Evolutionary conservation across 2,113 vertebrate genomes (phyloP), one percentile per base, ranked within the genome.

Genomic region (Zingel zingel): DNA sequence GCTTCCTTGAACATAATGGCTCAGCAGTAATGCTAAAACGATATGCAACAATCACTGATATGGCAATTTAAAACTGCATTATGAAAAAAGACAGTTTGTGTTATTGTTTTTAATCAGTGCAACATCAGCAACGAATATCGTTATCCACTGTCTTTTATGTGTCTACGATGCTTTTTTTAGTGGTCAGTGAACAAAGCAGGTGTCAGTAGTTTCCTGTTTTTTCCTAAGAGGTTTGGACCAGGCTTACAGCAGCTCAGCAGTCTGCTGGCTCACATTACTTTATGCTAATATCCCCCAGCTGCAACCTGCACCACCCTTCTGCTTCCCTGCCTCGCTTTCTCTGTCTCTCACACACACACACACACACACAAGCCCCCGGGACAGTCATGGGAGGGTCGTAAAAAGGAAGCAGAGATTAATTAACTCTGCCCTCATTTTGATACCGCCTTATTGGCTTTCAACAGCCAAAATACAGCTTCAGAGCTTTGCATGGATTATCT

Each of bases 331-430:
- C 30, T 73, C 0, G 19, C 69, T 53, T 68, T 72, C 73, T 54
- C 67, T 58, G 15, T 18, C 77, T 76, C 39, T 2, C 16, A 7
- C 27, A 4, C 45, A n/a, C 27, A 21, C 72, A 10, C 64, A 15
- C 74, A 33, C 78, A 75, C 74, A 48, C 75, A 18, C 54, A 59
- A 66, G 82, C 92, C 93, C 93, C 81, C 79, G 90, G 93, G 93
- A 90, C 91, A 90, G 87, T 88, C 76, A 79, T 63, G 87, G 89
- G 88, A 86, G 89, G 88, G 90, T 83, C 65, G 27, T 84, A 84
- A 91, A 93, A 84, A 94, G 92, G 91, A 94, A 93, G 90, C 88
- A 5, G 87, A 81, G 87, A 94, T 94, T 92, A 93, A 94, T 94
- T 94, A 94, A 92, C 92, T 91, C 77, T 93, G 92, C 89, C 92